Percentiles rank a stretch among this genome's conserved stretches.
phyloP scores from a whole-genome alignment of 1,140 invertebrate genomes.

The Leptinotarsa lineolata region DNA sequence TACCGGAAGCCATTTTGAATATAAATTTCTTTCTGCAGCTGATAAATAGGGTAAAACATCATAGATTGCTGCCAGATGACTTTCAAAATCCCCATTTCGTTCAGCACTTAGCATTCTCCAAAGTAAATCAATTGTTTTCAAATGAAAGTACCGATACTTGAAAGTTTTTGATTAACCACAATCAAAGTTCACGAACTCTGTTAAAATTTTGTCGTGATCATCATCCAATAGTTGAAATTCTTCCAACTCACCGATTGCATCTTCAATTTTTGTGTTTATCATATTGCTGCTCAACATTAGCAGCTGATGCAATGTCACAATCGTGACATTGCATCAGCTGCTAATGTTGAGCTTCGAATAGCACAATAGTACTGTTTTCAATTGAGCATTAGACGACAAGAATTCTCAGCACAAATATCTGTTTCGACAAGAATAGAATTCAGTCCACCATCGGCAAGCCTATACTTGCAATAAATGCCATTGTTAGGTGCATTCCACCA shows the following conservation, averaged over 20 bases:
- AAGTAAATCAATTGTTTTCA: neutral
- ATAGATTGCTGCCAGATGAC: conserved; percentile 11
- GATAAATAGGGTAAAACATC: conserved; percentile 18
- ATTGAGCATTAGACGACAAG: conserved; percentile 23
- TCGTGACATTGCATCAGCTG: conserved; percentile 18
- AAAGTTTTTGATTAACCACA: conserved; percentile 4
- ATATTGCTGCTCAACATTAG: too few species aligned
- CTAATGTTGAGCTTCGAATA: conserved; percentile 19
- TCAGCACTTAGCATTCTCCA: conserved; percentile 25
- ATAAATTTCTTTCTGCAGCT: conserved; percentile 16
- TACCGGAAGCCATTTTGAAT: conserved; percentile 16
- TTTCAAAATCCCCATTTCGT: conserved; percentile 18
- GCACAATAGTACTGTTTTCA: conserved; percentile 20
- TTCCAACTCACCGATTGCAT: neutral
- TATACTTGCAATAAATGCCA: conserved; percentile 29
- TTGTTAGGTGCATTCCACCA: conserved; percentile 26
- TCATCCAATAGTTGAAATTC: neutral
- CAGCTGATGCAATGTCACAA: too few species aligned
- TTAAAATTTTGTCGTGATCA: conserved; percentile 5
- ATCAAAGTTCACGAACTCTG: neutral
- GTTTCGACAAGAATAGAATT: conserved; percentile 21
- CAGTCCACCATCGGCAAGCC: conserved; percentile 20
- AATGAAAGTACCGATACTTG: conserved; percentile 10
- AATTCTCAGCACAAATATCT: conserved; percentile 18
- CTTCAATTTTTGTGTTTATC: too few species aligned